These are phyloP conservation scores for Potamarius usumacintae DNA, from an alignment of 2,113 vertebrate genomes.

Conservation along the genomic window DNA sequence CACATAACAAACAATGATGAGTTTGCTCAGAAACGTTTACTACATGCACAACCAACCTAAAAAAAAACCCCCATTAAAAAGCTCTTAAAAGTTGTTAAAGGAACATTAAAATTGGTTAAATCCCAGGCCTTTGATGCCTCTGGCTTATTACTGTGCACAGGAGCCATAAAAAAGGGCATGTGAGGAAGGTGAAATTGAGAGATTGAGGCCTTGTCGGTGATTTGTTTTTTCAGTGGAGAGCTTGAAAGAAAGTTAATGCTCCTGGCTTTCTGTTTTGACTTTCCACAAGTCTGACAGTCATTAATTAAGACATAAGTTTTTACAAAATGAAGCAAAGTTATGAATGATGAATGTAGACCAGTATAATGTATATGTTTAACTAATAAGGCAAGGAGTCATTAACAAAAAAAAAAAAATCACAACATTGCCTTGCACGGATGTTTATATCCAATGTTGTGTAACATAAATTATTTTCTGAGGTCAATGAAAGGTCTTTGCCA, in stretches of 20 bases:
- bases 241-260: constrained; percentile 3
- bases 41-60: constrained; percentile 42
- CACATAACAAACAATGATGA: not conserved
- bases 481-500: constrained; percentile 4
- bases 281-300: constrained; percentile 28
- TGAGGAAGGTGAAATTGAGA: constrained; percentile 7
- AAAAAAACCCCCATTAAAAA: constrained; percentile 41
- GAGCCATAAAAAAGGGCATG: constrained; percentile 35
- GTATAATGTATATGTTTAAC: constrained; percentile 10
- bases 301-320: constrained; percentile 37
- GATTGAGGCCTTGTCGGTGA: constrained; percentile 43
- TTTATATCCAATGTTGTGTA: not conserved
- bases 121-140: constrained; percentile 49
- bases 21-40: constrained; percentile 35
- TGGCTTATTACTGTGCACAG: constrained; percentile 48
- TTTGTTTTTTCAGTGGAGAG: constrained; percentile 41
- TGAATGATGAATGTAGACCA: not conserved
- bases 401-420: not conserved
- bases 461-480: constrained; percentile 13
- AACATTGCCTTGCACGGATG: not conserved
- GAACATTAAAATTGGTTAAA: constrained; percentile 41
- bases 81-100: constrained; percentile 51
- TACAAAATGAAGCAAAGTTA: constrained; percentile 38
- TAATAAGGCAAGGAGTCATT: constrained; percentile 19
- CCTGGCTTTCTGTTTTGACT: constrained; percentile 20